Conservation (phyloP, 2,113 vertebrate species). For the Platysternon megacephalum region DNA sequence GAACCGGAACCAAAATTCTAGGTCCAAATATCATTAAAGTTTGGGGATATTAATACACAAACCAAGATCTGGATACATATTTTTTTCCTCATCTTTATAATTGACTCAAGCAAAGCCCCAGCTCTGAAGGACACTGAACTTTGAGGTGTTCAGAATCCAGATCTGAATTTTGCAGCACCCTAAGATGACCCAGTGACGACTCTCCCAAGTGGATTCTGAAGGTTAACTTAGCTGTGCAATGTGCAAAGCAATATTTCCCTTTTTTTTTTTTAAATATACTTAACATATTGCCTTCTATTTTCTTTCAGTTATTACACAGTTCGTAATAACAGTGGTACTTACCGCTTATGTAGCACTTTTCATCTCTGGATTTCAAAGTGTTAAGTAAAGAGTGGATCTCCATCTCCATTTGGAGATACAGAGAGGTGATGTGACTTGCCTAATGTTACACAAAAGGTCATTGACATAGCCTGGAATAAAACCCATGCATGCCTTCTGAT, state of each 20-base stretch:
- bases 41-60: not conserved
- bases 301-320: not conserved
- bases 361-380: fast-evolving
- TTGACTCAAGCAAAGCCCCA: not conserved
- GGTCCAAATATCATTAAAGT: fast-evolving
- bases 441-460: fast-evolving
- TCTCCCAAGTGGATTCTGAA: not conserved
- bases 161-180: not conserved
- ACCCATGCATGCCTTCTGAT: not conserved
- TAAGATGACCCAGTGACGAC: not conserved
- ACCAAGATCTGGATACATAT: fast-evolving
- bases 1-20: not conserved
- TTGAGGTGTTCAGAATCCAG: fast-evolving
- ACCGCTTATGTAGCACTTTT: not conserved
- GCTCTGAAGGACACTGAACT: not conserved
- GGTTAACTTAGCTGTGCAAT: fast-evolving
- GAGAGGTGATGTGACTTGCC: not conserved
- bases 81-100: not conserved
- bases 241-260: not conserved
- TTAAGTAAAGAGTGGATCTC: not conserved
- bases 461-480: not conserved
- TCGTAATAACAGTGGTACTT: not conserved
- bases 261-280: not conserved
- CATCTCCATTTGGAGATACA: fast-evolving
- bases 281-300: not conserved